Base-by-base conservation (phyloP, 2,113 vertebrate species). In the Pollimyrus isidori region DNA sequence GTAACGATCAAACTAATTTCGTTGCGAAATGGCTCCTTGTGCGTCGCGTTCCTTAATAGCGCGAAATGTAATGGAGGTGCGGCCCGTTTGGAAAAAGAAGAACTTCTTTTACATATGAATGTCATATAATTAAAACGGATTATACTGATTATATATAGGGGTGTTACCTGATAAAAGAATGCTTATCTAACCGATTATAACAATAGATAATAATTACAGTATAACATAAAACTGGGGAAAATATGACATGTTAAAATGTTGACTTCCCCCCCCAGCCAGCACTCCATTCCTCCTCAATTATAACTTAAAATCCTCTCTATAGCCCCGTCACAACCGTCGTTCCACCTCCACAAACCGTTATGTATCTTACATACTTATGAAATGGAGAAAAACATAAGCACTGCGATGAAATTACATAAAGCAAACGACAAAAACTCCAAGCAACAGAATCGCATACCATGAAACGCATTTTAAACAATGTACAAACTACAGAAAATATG, bases 41-140 rank as follows among this genome's bases (percentile, higher is more conserved):
- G 52, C 50, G 19, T 19, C 86, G 90, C 90, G 91, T 93, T 93
- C 90, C 88, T 92, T 91, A 91, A 91, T 92, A 92, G 89, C 92
- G 89, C 56, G 88, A 80, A 56, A 19, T 86, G 90, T 89, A 87
- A 90, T 89, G 92, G 93, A 95, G 95, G 95, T 92, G 95, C 94
- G 94, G 94, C 93, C 93, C 91, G 92, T 90, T 87, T 73, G 83
- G 90, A 92, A 95, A 96, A 96, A 96, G 94, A 95, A 95, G 95
- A 95, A 96, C 95, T 95, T 93, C 94, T 94, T 91, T 95, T 95
- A 93, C 95, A 95, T 95, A 94, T 95, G 95, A 94, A 95, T 94
- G 93, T 93, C 90, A 94, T 93, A 94, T 93, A 94, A 94, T 94
- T 92, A 90, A 93, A 80, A 89, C 86, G 88, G 89, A 89, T 90